These are phyloP conservation scores for Dunckerocampus dactyliophorus DNA, from an alignment of 2,113 vertebrate genomes.

Conservation along the genomic window DNA sequence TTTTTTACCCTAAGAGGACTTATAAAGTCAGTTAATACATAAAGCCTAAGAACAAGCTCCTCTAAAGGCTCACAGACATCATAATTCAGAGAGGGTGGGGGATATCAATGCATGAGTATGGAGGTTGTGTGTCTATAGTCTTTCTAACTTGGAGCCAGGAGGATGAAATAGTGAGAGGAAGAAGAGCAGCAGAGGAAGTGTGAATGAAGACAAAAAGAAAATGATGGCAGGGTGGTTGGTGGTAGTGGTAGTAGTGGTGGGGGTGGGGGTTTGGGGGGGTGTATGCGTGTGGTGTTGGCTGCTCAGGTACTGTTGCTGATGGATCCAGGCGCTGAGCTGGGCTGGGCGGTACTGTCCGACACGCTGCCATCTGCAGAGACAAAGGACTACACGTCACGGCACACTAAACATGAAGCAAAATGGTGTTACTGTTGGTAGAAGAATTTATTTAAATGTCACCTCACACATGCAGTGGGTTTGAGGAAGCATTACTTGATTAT, in stretches of 20 bases:
- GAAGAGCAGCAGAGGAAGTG: slow-evolving; percentile 41
- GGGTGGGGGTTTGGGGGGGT: background rate
- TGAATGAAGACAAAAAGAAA: slow-evolving; percentile 34
- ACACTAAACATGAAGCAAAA: background rate
- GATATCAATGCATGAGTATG: slow-evolving; percentile 14
- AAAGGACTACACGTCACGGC: slow-evolving; percentile 19
- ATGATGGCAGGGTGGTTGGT: slow-evolving; percentile 41
- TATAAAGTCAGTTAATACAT: slow-evolving; percentile 28
- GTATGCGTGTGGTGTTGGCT: slow-evolving; percentile 15
- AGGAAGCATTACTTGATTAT: too few species aligned
- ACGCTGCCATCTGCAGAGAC: slow-evolving; percentile 72
- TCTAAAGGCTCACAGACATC: too few species aligned
- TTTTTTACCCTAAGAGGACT: slow-evolving; percentile 6
- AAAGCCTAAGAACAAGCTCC: slow-evolving; percentile 14
- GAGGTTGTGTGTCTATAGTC: slow-evolving; percentile 23
- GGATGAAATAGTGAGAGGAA: slow-evolving; percentile 40
- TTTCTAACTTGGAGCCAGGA: slow-evolving; percentile 59
- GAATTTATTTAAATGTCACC: too few species aligned
- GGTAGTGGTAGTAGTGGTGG: background rate
- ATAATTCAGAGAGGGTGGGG: slow-evolving; percentile 8
- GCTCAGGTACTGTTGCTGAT: slow-evolving; percentile 80
- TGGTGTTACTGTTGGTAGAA: too few species aligned
- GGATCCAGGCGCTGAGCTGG: slow-evolving; percentile 75
- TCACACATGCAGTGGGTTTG: too few species aligned
- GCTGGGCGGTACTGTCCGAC: slow-evolving; percentile 76